phyloP scores from a whole-genome alignment of 1,140 invertebrate genomes.

The Aphelinus certus region DNA sequence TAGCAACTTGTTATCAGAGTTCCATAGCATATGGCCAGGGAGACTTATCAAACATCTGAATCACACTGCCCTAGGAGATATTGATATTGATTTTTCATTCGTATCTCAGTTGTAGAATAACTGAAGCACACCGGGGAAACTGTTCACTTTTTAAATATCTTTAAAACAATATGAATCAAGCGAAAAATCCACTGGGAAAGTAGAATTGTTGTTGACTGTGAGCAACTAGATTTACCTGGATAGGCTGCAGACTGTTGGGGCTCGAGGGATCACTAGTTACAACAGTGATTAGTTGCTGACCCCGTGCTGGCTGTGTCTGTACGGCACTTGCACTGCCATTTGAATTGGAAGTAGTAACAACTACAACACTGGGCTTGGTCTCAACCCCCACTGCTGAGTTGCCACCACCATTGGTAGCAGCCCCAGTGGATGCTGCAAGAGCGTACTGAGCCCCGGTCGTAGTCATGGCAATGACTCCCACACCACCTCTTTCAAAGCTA shows the following conservation, averaged over 20 bases:
- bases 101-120: background rate
- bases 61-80: background rate
- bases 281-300: slow-evolving; percentile 63
- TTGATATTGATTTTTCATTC: slow-evolving; percentile 26
- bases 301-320: slow-evolving; percentile 59
- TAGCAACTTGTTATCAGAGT: slow-evolving; percentile 34
- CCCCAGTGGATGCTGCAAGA: slow-evolving; percentile 61
- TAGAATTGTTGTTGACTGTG: too few species aligned
- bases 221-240: slow-evolving; percentile 52
- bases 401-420: slow-evolving; percentile 55
- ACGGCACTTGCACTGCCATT: slow-evolving; percentile 55
- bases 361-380: slow-evolving; percentile 60
- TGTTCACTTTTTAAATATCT: too few species aligned
- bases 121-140: too few species aligned
- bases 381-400: slow-evolving; percentile 59
- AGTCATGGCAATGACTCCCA: slow-evolving; percentile 65
- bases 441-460: slow-evolving; percentile 65
- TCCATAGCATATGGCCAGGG: slow-evolving; percentile 43
- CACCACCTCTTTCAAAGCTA: slow-evolving; percentile 55
- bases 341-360: slow-evolving; percentile 62
- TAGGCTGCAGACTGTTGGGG: slow-evolving; percentile 62
- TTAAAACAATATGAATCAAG: too few species aligned
- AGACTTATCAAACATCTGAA: slow-evolving; percentile 37
- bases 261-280: slow-evolving; percentile 63
- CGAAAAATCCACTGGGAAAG: too few species aligned